Base-by-base conservation (phyloP, 2,797 vertebrate genomes). In the Tiaroga cobitis region DNA sequence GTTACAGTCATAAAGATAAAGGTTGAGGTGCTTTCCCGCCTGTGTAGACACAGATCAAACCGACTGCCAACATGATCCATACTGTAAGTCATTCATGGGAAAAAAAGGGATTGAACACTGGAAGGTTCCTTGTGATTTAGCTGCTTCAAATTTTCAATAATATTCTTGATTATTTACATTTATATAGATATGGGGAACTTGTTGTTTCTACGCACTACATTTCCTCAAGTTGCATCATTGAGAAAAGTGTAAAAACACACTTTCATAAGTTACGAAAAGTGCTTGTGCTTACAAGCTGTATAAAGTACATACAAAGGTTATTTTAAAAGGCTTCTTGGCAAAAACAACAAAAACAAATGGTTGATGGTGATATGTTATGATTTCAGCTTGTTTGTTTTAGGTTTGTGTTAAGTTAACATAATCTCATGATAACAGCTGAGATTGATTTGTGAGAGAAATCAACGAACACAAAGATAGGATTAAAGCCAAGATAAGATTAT, bases 1-100 rank as follows among this genome's bases (percentile, higher is more conserved):
- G 89, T 90, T 89, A 72, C 76, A 90, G 91, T 93, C 93, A 89
- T 93, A 93, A 94, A 94, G 94, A 94, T 95, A 93, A 95, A 94
- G 92, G 89, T 89, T 86, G 91, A 73, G 93, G 93, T 94, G 93
- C 93, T 94, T 88, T 92, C 93, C 94, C 93, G 93, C 91, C 92
- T 93, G 90, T 83, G 87, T 85, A 84, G 73, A 78, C 46, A 43
- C 54, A 46, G 61, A 83, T 67, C 73, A 41, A 72, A 49, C 34
- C 77, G 21, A 29, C 81, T 59, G 68, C 83, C 39, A 59, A 26
- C 75, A 46, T 54, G 34, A 16, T 70, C 24, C 26, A 43, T 65
- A 67, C 21, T 34, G 54, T 63, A 85, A 34, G 29, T 26, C 24
- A 72, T 70, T 77, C 26, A 34, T 63, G 29, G 32, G 26, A 0